Base-by-base conservation (phyloP, 2,113 vertebrate genomes). In the Protobothrops flavoviridis region DNA sequence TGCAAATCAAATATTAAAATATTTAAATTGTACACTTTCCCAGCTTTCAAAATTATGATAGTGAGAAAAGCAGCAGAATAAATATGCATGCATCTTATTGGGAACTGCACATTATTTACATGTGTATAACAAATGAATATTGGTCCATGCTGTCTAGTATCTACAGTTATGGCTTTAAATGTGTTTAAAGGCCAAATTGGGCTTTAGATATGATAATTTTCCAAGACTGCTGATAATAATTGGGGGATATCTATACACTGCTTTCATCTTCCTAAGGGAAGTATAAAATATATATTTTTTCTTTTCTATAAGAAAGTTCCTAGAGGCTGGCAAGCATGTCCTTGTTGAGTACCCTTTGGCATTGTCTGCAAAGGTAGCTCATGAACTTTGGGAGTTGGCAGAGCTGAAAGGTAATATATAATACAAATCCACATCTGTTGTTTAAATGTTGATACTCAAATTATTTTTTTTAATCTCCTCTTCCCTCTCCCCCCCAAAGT, bases 261-360 rank as follows among this genome's bases (percentile, higher is more conserved):
- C 26, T 48, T 61, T 90, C 45, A 26, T 45, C 11, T 53, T 39
- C n/a, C 87, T n/a, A 92, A 74, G 26, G 29, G 43, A 39, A 52
- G 15, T 61, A 15, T 48, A 61, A 39, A 74, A 39, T 86, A 52
- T 21, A 56, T 64, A 64, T 10, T 85, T 29, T 56, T 50, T 95
- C 21, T 87, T 88, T 89, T 93, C 81, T 93, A 90, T 93, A 94
- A 99, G 98, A 96, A 97, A 95, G 59, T 99, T 99, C 95, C 97
- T 99, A 90, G 97, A 98, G 94, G 99, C 99, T 89, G 99, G 98
- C 39, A 99, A 99, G 92, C 99, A 99, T 13, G 98, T 99, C 61
- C 98, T 98, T 0, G 99, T 99, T 0, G 99, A 99, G 96, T 99
- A 99, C 90, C 99, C 99, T 24, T 98, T 99, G 98, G 95, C 98